Evolutionary conservation across 1,140 invertebrate genomes (phyloP).

Genomic region (Neodiprion lecontei): DNA sequence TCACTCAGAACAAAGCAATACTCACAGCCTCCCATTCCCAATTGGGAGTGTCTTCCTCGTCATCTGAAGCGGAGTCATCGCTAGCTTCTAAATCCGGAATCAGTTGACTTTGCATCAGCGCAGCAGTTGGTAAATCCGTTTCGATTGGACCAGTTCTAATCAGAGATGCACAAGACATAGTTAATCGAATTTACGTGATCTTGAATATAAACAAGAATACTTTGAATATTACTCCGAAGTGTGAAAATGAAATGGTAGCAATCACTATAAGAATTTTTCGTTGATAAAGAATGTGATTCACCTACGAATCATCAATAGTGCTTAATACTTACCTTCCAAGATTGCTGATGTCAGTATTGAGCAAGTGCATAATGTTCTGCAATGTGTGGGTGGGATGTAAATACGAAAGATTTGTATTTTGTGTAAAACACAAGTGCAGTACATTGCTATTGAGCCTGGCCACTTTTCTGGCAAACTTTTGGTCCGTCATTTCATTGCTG

Average conservation of each 20-base stretch:
- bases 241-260: constrained; percentile 20
- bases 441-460: constrained; percentile 83
- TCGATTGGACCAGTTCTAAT: constrained; percentile 67
- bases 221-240: constrained; percentile 17
- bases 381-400: constrained; percentile 76
- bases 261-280: constrained; percentile 9
- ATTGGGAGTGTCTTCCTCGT: constrained; percentile 70
- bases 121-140: constrained; percentile 60
- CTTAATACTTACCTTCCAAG: constrained; percentile 68
- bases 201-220: constrained; percentile 16
- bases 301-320: no score
- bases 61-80: constrained; percentile 71
- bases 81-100: constrained; percentile 66
- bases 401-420: constrained; percentile 71
- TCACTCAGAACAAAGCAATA: constrained; percentile 11
- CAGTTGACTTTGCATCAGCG: constrained; percentile 68
- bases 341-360: constrained; percentile 71
- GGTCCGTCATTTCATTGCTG: constrained; percentile 70
- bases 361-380: constrained; percentile 75
- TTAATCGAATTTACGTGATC: constrained; percentile 32
- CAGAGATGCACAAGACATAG: constrained; percentile 29
- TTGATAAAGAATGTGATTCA: constrained; percentile 3
- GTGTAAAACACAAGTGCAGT: constrained; percentile 81
- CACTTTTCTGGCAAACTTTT: constrained; percentile 77
- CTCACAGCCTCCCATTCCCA: constrained; percentile 74